Percentiles rank a stretch among this genome's conserved stretches.
Conservation (phyloP, 2,113 vertebrate genomes). For the Gymnobelideus leadbeateri region DNA sequence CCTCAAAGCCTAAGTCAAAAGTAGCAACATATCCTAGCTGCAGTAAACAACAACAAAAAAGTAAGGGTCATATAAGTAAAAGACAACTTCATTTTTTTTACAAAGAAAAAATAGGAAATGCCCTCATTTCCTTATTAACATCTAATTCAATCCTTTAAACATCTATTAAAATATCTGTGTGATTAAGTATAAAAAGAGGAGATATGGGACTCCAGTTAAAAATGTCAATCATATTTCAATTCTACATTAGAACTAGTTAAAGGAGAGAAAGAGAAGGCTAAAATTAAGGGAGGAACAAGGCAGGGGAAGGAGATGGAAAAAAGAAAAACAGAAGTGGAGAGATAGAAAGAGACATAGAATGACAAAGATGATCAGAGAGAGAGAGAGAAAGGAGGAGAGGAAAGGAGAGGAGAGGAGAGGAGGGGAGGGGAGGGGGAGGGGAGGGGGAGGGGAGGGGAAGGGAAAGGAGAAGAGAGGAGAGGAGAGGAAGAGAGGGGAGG, state of each 20-base stretch:
- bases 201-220: not conserved
- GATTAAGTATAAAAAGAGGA: not conserved
- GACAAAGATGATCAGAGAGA: not conserved
- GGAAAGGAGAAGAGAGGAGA: not conserved
- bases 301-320: no score
- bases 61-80: not conserved
- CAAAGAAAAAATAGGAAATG: not conserved
- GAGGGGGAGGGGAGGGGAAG: not conserved
- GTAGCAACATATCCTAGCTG: not conserved
- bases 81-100: not conserved
- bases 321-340: not conserved
- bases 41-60: not conserved
- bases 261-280: not conserved
- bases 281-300: not conserved
- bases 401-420: not conserved
- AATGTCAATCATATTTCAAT: not conserved
- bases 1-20: not conserved
- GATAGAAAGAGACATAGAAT: not conserved
- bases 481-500: not conserved
- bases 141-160: not conserved
- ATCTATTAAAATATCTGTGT: not conserved
- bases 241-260: not conserved
- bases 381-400: not conserved
- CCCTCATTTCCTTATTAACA: not conserved
- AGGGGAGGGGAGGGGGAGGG: not conserved